Conservation (phyloP, 30 jellyfish, hydroid and myxozoan genomes). For the Hydra vulgaris region DNA sequence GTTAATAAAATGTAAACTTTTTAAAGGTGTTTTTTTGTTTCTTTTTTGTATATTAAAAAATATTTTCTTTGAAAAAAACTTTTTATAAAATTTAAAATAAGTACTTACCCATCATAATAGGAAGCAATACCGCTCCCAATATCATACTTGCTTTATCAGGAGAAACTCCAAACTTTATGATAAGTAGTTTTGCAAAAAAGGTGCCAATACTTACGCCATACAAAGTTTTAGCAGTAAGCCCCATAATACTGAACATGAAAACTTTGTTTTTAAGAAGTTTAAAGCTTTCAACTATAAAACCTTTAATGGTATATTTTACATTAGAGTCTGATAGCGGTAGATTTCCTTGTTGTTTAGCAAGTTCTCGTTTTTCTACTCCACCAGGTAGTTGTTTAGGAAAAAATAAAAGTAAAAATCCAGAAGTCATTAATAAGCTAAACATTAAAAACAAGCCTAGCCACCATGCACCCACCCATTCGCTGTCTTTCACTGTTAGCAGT, state of each 20-base stretch:
- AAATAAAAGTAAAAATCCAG: conserved; percentile 50
- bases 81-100: too few relatives aligned
- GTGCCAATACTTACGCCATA: conserved; percentile 55
- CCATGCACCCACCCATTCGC: conserved; percentile 90
- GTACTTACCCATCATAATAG: conserved; percentile 72
- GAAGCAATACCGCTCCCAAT: conserved; percentile 53
- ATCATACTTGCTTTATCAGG: conserved; percentile 34
- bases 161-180: conserved; percentile 59
- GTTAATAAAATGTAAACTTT: neutral
- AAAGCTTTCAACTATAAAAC: conserved; percentile 25
- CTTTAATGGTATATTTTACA: conserved; percentile 43
- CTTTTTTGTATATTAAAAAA: too few relatives aligned
- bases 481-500: neutral
- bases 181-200: conserved; percentile 50
- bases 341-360: conserved; percentile 47
- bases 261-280: conserved; percentile 43
- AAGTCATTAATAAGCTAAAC: conserved; percentile 39
- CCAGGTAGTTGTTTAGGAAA: conserved; percentile 56
- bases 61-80: too few relatives aligned
- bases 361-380: conserved; percentile 32
- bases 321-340: conserved; percentile 41
- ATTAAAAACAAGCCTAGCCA: conserved; percentile 65
- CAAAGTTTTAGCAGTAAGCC: conserved; percentile 30
- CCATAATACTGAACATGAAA: conserved; percentile 48
- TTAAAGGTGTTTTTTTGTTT: too few relatives aligned